These are phyloP conservation scores for Teleogryllus oceanicus DNA, from an alignment of 2,888 invertebrate species.

Conservation along the genomic window DNA sequence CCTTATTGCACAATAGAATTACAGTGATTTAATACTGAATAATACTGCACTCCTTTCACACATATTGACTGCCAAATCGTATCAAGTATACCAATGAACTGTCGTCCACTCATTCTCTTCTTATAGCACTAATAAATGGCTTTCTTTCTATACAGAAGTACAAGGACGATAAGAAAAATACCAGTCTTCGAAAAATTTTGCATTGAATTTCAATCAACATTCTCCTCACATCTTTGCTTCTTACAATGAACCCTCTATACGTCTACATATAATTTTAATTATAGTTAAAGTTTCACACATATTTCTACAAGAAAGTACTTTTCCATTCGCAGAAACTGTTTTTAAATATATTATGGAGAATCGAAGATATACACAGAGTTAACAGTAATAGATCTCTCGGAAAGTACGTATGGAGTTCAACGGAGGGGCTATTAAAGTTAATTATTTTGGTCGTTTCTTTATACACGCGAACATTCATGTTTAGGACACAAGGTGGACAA, in stretches of 20 bases:
- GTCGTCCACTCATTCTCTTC: neutral
- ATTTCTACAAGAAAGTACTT: neutral
- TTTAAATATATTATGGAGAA: neutral
- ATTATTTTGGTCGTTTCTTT: constrained; percentile 18
- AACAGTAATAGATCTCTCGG: constrained; percentile 6
- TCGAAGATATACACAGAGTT: constrained; percentile 4
- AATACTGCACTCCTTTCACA: neutral
- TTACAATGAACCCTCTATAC: neutral
- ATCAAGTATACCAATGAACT: neutral
- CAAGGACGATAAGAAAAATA: constrained; percentile 9
- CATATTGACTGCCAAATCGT: neutral
- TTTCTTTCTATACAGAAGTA: neutral
- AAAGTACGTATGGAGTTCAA: neutral
- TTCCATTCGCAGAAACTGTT: neutral
- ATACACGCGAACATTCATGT: constrained; percentile 18
- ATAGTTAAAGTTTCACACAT: neutral
- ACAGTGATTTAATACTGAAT: constrained; percentile 18
- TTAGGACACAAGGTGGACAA: constrained; percentile 18
- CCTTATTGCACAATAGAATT: constrained; percentile 10
- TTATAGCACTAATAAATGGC: neutral
- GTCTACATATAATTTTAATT: neutral
- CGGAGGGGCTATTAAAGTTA: neutral
- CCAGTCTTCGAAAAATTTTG: constrained; percentile 1
- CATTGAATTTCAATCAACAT: neutral
- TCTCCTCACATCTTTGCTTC: neutral